phyloP scores from a whole-genome alignment of 2,113 vertebrate genomes.

The Orycteropus afer region DNA sequence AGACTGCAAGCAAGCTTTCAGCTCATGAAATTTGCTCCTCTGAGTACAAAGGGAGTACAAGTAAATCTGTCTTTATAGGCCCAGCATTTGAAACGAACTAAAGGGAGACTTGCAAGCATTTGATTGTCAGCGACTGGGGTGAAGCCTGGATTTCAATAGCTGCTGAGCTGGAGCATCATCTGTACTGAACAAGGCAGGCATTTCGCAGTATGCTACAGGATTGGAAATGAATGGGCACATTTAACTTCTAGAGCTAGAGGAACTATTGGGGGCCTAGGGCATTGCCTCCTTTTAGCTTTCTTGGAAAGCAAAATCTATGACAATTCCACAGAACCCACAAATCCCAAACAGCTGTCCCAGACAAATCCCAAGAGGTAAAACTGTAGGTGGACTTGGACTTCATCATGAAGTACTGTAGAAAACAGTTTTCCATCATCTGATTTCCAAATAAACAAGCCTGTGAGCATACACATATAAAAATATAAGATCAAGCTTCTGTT shows the following conservation, averaged over 20 bases:
- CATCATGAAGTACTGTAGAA: background rate
- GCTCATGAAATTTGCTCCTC: slow-evolving; percentile 80
- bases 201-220: background rate
- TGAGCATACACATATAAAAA: background rate
- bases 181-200: background rate
- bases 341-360: background rate
- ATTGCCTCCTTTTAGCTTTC: background rate
- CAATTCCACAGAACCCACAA: background rate
- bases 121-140: background rate
- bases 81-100: background rate
- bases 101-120: background rate
- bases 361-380: background rate
- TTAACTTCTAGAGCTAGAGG: background rate
- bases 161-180: background rate
- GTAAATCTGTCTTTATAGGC: slow-evolving; percentile 59
- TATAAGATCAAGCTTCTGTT: background rate
- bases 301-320: background rate
- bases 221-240: background rate
- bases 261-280: background rate
- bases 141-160: background rate
- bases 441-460: background rate
- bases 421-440: background rate
- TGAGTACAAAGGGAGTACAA: slow-evolving; percentile 75
- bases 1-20: slow-evolving; percentile 73
- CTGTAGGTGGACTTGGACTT: background rate